A percentile compares a stretch with the other conserved stretches of the same genome.
phyloP scores from a whole-genome alignment of 2,113 vertebrate genomes.

The Benitochromis conjunctus region DNA sequence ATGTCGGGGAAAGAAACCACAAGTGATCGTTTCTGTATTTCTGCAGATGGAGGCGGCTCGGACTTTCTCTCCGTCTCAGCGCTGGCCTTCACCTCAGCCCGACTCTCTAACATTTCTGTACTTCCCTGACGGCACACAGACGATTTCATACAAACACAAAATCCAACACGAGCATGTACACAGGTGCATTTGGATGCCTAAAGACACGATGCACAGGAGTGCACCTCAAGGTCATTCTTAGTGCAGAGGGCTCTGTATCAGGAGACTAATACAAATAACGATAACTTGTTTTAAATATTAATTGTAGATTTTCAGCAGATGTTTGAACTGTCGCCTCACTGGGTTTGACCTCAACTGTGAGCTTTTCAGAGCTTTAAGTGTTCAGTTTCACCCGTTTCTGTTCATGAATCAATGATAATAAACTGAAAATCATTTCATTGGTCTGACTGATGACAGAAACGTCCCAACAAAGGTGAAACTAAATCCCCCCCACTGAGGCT shows the following conservation, averaged over 20 bases:
- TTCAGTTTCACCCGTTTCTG: background rate
- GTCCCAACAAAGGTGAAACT: background rate
- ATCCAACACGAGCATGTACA: background rate
- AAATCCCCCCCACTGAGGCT: background rate
- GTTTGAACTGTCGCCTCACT: background rate
- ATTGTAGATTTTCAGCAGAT: background rate
- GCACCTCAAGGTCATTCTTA: background rate
- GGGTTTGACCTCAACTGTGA: background rate
- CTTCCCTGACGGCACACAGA: background rate
- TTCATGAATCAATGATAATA: background rate
- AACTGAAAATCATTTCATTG: background rate
- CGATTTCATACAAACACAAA: background rate
- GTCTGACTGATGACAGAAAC: background rate
- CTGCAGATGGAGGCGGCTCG: background rate
- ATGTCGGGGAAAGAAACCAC: background rate
- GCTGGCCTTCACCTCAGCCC: background rate
- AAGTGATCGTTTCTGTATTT: background rate
- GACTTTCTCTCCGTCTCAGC: background rate
- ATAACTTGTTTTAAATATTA: background rate
- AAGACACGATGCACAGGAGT: background rate
- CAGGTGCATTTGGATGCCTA: background rate
- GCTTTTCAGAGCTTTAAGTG: background rate
- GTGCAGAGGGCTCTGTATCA: background rate
- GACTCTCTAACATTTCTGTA: background rate
- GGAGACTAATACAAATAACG: background rate